These are phyloP conservation scores for Aporrectodea caliginosa DNA, from an alignment of 1,140 invertebrate genomes.

Conservation along the genomic window DNA sequence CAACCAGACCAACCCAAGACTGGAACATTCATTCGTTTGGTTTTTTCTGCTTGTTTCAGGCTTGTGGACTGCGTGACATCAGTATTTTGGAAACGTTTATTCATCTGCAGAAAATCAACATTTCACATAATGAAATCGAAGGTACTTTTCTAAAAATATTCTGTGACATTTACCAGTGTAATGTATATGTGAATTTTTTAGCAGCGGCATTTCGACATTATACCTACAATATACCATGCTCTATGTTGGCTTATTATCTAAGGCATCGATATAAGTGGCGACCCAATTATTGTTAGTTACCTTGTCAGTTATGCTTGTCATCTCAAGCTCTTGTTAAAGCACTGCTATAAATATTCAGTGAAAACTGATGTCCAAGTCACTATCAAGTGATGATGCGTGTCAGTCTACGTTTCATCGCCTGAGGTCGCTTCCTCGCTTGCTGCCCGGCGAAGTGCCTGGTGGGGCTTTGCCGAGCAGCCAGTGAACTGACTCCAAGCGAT, in stretches of 20 bases:
- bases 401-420: too few species aligned
- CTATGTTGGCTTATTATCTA: neutral
- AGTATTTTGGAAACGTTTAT: constrained; percentile 42
- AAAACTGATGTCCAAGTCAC: too few species aligned
- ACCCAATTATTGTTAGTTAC: too few species aligned
- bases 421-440: too few species aligned
- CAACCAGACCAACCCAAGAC: neutral
- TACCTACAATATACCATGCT: neutral
- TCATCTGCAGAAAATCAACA: constrained; percentile 51
- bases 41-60: constrained; percentile 39
- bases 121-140: constrained; percentile 52
- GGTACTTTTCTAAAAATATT: constrained; percentile 38
- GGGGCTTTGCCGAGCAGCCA: too few species aligned
- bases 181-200: neutral
- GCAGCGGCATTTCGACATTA: neutral
- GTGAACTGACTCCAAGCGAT: too few species aligned
- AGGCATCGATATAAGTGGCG: too few species aligned
- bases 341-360: too few species aligned
- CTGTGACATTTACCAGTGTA: neutral
- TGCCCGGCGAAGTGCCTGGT: too few species aligned
- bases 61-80: constrained; percentile 47
- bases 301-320: neutral
- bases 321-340: too few species aligned
- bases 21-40: neutral
- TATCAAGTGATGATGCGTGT: too few species aligned